Conservation (phyloP, 2,113 vertebrate species). For the Cacatua alba region DNA sequence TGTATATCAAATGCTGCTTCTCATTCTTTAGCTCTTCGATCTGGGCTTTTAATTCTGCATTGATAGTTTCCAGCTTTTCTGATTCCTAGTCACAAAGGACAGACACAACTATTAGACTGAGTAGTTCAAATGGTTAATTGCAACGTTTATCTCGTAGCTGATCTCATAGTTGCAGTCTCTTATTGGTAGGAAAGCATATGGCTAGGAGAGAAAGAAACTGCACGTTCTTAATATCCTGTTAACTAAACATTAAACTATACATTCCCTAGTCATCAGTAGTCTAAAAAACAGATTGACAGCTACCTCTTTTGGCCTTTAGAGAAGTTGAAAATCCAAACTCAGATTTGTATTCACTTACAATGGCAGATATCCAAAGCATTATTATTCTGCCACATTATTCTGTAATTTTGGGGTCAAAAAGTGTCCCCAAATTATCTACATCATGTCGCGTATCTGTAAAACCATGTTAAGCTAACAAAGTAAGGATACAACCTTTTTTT, state of each 20-base stretch:
- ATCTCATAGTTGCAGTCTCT: neutral
- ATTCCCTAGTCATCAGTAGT: accelerated
- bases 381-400: neutral
- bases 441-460: neutral
- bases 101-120: neutral
- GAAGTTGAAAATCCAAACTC: neutral
- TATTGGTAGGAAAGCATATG: neutral
- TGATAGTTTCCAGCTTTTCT: conserved; percentile 94
- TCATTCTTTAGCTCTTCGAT: conserved; percentile 96
- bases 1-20: conserved; percentile 98
- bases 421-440: neutral
- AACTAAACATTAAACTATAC: neutral
- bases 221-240: neutral
- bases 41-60: conserved; percentile 94
- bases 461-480: neutral
- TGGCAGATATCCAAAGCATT: neutral
- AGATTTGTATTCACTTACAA: neutral
- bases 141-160: neutral
- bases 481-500: neutral
- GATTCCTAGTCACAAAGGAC: conserved; percentile 83
- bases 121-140: neutral
- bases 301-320: neutral
- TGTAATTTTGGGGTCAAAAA: neutral
- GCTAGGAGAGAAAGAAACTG: neutral
- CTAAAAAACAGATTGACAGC: neutral